Percentiles rank a stretch among this genome's conserved stretches.
Evolutionary conservation across 2,113 vertebrate genomes (phyloP).

Genomic region (Corythornis vintsioides): DNA sequence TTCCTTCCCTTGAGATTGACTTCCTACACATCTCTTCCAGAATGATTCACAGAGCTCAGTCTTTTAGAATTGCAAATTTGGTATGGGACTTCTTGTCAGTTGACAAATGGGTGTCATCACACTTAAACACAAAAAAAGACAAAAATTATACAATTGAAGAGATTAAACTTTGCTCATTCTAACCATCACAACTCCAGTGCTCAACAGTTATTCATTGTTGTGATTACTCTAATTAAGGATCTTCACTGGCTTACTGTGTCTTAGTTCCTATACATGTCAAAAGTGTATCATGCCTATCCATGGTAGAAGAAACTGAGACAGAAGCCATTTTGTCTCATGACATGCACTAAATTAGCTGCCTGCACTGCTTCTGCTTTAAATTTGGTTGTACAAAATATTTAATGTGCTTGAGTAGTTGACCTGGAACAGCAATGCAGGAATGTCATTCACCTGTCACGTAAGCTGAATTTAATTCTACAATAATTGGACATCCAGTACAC

Average conservation of each 20-base stretch:
- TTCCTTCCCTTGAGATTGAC: background rate
- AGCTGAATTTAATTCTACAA: constrained; percentile 31
- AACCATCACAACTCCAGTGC: background rate
- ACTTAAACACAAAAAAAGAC: background rate
- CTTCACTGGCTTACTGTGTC: background rate
- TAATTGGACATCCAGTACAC: constrained; percentile 32
- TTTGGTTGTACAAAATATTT: background rate
- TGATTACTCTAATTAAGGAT: constrained; percentile 1
- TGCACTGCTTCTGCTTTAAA: background rate
- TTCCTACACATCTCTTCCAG: constrained; percentile 34
- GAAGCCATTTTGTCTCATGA: background rate
- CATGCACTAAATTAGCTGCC: background rate
- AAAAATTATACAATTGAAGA: background rate
- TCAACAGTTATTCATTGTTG: background rate
- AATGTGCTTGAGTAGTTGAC: background rate
- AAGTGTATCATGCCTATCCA: background rate
- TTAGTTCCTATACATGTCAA: background rate
- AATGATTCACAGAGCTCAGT: constrained; percentile 40
- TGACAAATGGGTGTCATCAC: constrained; percentile 51
- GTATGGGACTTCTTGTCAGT: constrained; percentile 28
- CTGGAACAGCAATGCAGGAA: background rate
- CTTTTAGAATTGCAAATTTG: constrained; percentile 61
- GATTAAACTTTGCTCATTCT: background rate
- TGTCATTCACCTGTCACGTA: constrained; percentile 21
- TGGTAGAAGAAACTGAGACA: background rate